phyloP scores from a whole-genome alignment of 2,888 invertebrate genomes.

The Bibio marci region DNA sequence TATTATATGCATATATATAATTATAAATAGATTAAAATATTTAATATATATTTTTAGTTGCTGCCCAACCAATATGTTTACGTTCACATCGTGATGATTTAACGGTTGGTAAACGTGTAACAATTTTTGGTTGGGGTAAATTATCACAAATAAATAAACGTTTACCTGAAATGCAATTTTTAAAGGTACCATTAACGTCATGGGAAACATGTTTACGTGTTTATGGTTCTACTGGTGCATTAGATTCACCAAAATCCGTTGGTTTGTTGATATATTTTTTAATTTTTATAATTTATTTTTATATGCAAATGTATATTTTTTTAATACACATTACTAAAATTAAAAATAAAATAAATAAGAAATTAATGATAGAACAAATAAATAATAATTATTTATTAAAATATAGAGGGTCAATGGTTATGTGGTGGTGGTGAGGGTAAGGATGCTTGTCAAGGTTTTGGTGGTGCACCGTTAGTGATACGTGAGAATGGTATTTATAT shows the following conservation, averaged over 20 bases:
- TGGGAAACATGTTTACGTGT: slow-evolving; percentile 48
- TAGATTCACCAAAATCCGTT: slow-evolving; percentile 29
- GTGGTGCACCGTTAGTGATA: slow-evolving; percentile 54
- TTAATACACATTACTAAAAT: not conserved
- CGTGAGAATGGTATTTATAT: slow-evolving; percentile 42
- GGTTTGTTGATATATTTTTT: too few relatives aligned
- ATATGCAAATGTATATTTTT: too few relatives aligned
- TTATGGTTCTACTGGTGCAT: slow-evolving; percentile 48
- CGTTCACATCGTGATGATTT: slow-evolving; percentile 27
- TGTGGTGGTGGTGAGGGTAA: slow-evolving; percentile 61
- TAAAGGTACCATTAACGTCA: slow-evolving; percentile 48
- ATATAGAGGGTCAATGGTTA: slow-evolving; percentile 41
- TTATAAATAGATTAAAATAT: slow-evolving; percentile 6
- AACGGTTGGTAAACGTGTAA: slow-evolving; percentile 28
- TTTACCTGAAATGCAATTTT: slow-evolving; percentile 43
- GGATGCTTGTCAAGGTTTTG: slow-evolving; percentile 66
- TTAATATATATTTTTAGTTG: slow-evolving; percentile 35
- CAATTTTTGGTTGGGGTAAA: slow-evolving; percentile 57
- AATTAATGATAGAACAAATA: too few relatives aligned
- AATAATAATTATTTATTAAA: too few relatives aligned
- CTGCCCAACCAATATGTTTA: slow-evolving; percentile 59
- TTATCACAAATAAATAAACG: slow-evolving; percentile 34
- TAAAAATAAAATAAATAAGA: not conserved
- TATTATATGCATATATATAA: not conserved
- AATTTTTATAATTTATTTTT: not conserved